A percentile compares a stretch with the other conserved stretches of the same genome.
Conservation (phyloP, 1,140 invertebrate species). For the Hylyphantes graminicola region DNA sequence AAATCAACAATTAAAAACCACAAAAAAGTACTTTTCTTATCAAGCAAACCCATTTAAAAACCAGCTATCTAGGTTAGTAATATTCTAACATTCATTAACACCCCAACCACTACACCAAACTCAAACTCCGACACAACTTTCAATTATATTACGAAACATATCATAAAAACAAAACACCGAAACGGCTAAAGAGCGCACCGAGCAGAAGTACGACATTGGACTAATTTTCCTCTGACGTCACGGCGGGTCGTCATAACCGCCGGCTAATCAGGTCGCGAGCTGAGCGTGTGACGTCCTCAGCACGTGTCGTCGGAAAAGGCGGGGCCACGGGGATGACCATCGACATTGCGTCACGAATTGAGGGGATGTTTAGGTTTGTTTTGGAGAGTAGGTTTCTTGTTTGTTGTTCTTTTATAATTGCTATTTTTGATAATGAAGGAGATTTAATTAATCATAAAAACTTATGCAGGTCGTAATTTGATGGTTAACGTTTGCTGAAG, state of each 20-base stretch:
- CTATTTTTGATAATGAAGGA: neutral
- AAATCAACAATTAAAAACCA: too few species aligned
- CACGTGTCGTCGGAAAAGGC: slow-evolving; percentile 8
- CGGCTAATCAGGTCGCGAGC: slow-evolving; percentile 15
- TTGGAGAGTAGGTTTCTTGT: neutral
- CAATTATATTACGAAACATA: neutral
- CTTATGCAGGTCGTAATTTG: too few species aligned
- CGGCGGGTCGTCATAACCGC: neutral
- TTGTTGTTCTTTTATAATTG: neutral
- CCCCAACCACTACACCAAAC: too few species aligned
- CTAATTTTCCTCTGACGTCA: slow-evolving; percentile 5
- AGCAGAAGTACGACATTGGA: neutral
- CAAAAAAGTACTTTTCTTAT: too few species aligned
- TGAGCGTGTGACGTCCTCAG: neutral
- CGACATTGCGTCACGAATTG: slow-evolving; percentile 14
- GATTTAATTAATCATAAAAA: too few species aligned
- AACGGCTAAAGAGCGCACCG: neutral
- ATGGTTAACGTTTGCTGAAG: too few species aligned
- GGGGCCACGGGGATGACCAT: neutral
- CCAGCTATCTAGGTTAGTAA: too few species aligned
- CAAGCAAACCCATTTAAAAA: too few species aligned
- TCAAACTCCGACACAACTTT: neutral
- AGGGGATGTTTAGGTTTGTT: too few species aligned
- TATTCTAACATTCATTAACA: too few species aligned
- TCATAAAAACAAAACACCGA: neutral